A percentile compares a stretch with the other conserved stretches of the same genome.
Evolutionary conservation across 2,888 invertebrate genomes (phyloP).

Genomic region (Helleia helle): DNA sequence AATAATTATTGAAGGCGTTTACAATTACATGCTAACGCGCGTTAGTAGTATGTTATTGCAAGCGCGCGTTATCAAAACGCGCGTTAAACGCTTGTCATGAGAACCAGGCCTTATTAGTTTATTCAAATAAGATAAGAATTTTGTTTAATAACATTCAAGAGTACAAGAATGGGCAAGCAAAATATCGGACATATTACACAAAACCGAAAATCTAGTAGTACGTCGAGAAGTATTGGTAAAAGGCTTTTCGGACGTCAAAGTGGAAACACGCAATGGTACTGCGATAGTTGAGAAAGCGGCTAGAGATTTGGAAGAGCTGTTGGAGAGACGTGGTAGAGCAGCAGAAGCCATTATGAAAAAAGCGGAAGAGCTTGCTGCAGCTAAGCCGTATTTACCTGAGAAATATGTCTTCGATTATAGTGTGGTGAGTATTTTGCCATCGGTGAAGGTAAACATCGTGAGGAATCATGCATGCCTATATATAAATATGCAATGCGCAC

Average conservation of each 20-base stretch:
- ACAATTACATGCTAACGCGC: no score
- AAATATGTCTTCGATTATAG: constrained; percentile 45
- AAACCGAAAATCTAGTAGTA: constrained; percentile 44
- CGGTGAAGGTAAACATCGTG: not conserved
- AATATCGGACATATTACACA: constrained; percentile 38
- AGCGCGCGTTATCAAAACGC: no score
- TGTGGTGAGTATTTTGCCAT: constrained; percentile 35
- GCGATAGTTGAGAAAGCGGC: constrained; percentile 50
- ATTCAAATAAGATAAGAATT: no score
- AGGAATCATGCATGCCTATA: no score
- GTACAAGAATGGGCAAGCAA: constrained; percentile 49
- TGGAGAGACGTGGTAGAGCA: constrained; percentile 38
- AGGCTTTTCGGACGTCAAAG: constrained; percentile 41
- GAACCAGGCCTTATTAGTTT: no score
- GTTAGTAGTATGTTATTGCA: no score
- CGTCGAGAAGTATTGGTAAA: constrained; percentile 39
- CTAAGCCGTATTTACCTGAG: constrained; percentile 24
- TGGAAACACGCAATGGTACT: constrained; percentile 42
- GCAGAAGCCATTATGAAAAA: constrained; percentile 51
- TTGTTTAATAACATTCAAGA: no score
- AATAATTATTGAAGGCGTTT: no score
- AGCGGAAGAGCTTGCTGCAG: constrained; percentile 44
- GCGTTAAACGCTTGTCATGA: no score
- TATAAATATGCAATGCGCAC: no score
- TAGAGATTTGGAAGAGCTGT: constrained; percentile 36